These are phyloP conservation scores for Drosophila punjabiensis DNA, from an alignment of 1,140 invertebrate genomes.

Conservation along the genomic window DNA sequence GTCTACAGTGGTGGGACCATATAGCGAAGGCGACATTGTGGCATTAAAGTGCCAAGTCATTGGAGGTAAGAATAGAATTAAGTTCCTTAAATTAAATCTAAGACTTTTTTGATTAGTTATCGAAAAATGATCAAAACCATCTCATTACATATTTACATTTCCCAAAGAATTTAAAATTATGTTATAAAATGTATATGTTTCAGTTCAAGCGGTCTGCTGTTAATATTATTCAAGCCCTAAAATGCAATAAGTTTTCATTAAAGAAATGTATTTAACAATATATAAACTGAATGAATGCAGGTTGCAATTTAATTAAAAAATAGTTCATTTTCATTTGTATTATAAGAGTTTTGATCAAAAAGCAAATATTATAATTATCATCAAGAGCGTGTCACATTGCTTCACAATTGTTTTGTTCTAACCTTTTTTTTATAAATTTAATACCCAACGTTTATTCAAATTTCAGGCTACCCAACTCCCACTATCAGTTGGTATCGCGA, in stretches of 20 bases:
- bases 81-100: background rate
- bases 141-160: background rate
- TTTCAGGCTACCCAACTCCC: conserved; percentile 91
- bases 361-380: background rate
- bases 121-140: background rate
- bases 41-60: conserved; percentile 92
- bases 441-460: background rate
- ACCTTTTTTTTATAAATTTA: background rate
- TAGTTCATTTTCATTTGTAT: background rate
- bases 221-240: no score
- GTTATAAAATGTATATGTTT: no score
- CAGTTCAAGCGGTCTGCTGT: no score
- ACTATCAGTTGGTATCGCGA: conserved; percentile 92
- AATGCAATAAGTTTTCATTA: no score
- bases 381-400: background rate
- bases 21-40: conserved; percentile 90
- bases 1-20: conserved; percentile 91
- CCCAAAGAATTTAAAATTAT: background rate
- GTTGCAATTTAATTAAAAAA: background rate
- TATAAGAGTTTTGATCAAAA: background rate
- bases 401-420: no score
- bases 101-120: background rate
- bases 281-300: no score
- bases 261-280: background rate
- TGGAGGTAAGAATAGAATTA: conserved; percentile 88